Base-by-base conservation (phyloP, 2,888 invertebrate species). In the Chloroclystis v-ata region DNA sequence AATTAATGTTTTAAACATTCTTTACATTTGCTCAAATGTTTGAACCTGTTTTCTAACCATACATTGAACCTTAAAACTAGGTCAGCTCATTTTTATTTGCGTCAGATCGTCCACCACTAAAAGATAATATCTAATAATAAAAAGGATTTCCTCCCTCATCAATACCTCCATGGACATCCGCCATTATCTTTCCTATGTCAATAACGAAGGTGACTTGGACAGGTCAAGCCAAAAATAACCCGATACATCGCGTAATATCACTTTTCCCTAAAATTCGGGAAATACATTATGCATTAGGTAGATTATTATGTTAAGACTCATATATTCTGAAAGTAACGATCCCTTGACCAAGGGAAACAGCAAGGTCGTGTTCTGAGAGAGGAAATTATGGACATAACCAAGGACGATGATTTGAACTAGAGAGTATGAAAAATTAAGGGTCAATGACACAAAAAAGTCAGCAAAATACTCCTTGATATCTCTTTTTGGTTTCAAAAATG, bases 301-400 rank as follows among this genome's bases (percentile, higher is more conserved):
- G 49, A 59, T 55, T 59, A 57, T 60, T 57, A 59, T 57, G 55
- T 56, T 57, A 59, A 57, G 53, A 54, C 43, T 41, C 54, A 38
- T 54, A 59, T 56, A 52, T 55, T 46, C 49, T 48, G 42, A 39
- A 48, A 37, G 52, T 56, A 59, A 57, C 52, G 59, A 56, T 39
- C 49, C 28, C 45, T 47, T 52, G 56, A 49, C 54, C 53, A 49
- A 49, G 44, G 42, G 20, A 51, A 49, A 49, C 41, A 26, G 7
- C 25, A 43, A 43, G 46, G 41, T 41, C 44, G 43, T 9, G 4
- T 7, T 30, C 25, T 13, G 11, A 42, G 35, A 42, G 35, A 20
- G 7, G 8, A 16, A 16, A 8, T 35, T 13, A 1, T 6, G 9
- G 7, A 30, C 11, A 28, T 10, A 11, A 8, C 2, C 1, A 26